Evolutionary conservation across 2,797 vertebrate species (phyloP).

Genomic region (Neopelma chrysocephalum): DNA sequence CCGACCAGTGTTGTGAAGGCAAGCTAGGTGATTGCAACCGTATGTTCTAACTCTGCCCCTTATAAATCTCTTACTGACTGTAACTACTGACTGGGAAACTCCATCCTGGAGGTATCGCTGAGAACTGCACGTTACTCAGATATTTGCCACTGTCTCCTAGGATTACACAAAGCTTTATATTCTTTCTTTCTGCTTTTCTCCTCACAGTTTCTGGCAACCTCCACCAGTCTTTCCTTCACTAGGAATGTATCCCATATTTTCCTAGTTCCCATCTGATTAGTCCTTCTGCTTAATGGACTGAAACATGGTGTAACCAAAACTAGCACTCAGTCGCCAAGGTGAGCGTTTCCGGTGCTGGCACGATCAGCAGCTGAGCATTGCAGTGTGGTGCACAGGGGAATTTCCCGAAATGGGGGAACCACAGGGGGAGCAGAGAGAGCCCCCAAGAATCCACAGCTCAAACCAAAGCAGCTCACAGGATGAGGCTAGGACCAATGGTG

Average conservation of each 20-base stretch:
- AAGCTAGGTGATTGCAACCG: background rate
- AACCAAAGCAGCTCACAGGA: background rate
- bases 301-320: background rate
- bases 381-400: background rate
- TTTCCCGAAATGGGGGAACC: background rate
- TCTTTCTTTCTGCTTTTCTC: background rate
- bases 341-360: background rate
- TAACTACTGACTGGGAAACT: background rate
- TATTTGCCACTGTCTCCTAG: background rate
- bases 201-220: background rate
- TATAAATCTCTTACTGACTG: background rate
- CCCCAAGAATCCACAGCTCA: accelerated
- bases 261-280: background rate
- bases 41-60: background rate
- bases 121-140: background rate
- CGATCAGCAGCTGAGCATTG: background rate
- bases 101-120: background rate
- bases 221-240: background rate
- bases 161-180: background rate
- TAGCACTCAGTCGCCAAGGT: background rate
- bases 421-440: background rate
- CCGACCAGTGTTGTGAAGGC: background rate
- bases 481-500: background rate
- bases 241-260: background rate
- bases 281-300: background rate